Conservation (phyloP, 2,113 vertebrate genomes). For the Zosterops lateralis region DNA sequence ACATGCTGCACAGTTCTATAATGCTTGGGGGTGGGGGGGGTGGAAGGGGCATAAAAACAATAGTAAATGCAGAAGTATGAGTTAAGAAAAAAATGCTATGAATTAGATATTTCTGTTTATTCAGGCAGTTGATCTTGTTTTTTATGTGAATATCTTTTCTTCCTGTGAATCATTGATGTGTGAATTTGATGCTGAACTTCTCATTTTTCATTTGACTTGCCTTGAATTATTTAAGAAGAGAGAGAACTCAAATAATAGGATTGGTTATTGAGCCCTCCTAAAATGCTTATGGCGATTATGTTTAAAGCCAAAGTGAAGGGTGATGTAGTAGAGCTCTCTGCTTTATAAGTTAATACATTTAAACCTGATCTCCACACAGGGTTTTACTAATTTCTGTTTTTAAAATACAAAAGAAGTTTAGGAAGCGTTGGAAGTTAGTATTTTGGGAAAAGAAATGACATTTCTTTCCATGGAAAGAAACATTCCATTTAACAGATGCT, state of each 20-base stretch:
- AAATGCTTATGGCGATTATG: background rate
- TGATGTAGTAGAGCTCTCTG: background rate
- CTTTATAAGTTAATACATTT: background rate
- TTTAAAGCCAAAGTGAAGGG: background rate
- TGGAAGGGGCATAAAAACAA: background rate
- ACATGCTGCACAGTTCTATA: accelerated
- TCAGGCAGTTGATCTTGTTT: background rate
- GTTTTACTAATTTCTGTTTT: background rate
- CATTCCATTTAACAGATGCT: background rate
- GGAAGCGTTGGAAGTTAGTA: background rate
- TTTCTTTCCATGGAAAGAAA: background rate
- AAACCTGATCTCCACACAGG: background rate
- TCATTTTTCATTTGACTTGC: background rate
- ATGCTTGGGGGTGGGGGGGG: accelerated
- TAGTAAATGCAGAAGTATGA: background rate
- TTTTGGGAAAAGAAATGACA: background rate
- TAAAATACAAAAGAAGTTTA: background rate
- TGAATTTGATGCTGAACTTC: background rate
- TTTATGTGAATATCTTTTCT: background rate
- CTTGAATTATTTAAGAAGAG: background rate
- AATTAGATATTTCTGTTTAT: background rate
- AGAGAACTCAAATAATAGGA: background rate
- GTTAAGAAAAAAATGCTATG: background rate
- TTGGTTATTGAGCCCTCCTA: background rate
- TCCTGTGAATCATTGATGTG: background rate